Evolutionary conservation across 2,113 vertebrate species (phyloP).

Genomic region (human (Homo sapiens)): GRCh38 chr4:97131501-97132000

Average conservation of each 20-base stretch:
- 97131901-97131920: not conserved
- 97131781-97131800: not conserved
- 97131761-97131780: not conserved
- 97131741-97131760: not conserved
- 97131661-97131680: constrained; percentile 13
- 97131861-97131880: not conserved
- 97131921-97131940: not conserved
- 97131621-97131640: no score
- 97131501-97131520: no score
- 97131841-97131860: not conserved
- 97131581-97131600: no score
- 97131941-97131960: not conserved
- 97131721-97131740: not conserved
- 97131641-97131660: constrained; percentile 33
- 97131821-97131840: not conserved
- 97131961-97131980: not conserved
- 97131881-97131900: not conserved
- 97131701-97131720: not conserved
- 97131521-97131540: no score
- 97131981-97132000: not conserved
- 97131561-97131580: no score
- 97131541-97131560: no score
- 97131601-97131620: no score
- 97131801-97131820: not conserved
- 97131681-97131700: not conserved